Evolutionary conservation across 2,888 invertebrate species (phyloP), one percentile per base, ranked within the genome.

Genomic region (Tillus elongatus): DNA sequence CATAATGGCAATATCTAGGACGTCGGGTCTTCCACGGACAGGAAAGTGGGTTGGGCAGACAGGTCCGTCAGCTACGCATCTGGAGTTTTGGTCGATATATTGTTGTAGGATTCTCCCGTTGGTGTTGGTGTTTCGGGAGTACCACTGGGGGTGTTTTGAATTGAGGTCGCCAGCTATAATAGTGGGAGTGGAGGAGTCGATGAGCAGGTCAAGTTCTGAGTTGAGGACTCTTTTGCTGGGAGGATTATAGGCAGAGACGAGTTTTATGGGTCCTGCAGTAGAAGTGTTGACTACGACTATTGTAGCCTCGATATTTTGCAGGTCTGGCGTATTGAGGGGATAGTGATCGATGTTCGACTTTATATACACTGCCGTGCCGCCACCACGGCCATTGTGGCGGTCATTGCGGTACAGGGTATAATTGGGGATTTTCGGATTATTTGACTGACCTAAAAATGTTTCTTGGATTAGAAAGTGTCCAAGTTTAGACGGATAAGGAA

Each of bases 141-240:
- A n/a, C 32, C 32, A 32, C 4, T 32, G 13, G 6, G 4, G 12
- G 13, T 32, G 14, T 32, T 32, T 32, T 4, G 32, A 14, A 11
- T 32, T 8, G 4, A 32, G 15, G 15, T 32, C 32, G 9, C 32
- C 13, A 6, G 32, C 32, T 14, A 32, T 6, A 6, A 32, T 32
- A 4, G 32, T 14, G 4, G 32, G 12, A 13, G 15, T 11, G 6
- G 4, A 13, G 6, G 4, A 6, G 6, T 10, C 4, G 13, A 32
- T 13, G 8, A 32, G 4, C 6, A 9, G 6, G 4, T 32, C 13
- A 6, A 32, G 4, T 15, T 32, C 14, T 13, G 9, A 11, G 9
- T 32, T 14, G 6, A 6, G 4, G 4, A 32, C 6, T 8, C 4
- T 8, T 12, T 32, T 15, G 4, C 9, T 9, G 6, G 13, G 15